Percentiles rank a stretch among this genome's conserved stretches.
These are phyloP conservation scores for Scyliorhinus canicula DNA, from an alignment of 2,797 vertebrate species.

Conservation along the genomic window DNA sequence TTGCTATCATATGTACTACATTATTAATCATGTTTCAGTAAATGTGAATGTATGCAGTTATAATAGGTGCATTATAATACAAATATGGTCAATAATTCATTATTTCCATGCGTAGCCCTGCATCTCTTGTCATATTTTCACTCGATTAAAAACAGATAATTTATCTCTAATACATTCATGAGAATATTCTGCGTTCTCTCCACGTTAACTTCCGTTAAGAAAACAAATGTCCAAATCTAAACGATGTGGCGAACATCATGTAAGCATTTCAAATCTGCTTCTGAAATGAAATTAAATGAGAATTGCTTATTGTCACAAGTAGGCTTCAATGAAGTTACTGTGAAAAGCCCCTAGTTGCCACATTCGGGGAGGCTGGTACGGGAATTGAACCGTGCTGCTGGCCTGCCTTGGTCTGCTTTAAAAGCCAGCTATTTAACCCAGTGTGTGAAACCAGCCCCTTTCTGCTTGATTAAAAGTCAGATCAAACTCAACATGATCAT, in stretches of 20 bases:
- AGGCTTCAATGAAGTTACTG: no score
- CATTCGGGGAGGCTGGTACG: no score
- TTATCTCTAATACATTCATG: neutral
- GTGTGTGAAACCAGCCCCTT: no score
- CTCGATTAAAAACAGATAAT: neutral
- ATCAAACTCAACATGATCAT: conserved; percentile 56
- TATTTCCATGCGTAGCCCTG: neutral
- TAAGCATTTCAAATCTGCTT: no score
- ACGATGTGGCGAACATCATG: no score
- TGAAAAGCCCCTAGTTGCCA: no score
- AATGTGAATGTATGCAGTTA: neutral
- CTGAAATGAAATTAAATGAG: no score
- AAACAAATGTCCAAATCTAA: conserved; percentile 42
- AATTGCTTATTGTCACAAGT: no score
- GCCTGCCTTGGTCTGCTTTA: no score
- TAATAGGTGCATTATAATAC: neutral
- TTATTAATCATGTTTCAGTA: neutral
- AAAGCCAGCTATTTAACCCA: no score
- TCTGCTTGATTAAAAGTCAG: conserved; percentile 55
- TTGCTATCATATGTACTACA: neutral
- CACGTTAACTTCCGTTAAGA: neutral
- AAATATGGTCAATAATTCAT: neutral
- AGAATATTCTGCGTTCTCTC: neutral
- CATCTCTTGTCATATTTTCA: neutral
- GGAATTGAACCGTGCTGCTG: no score